Evolutionary conservation across 2,797 vertebrate genomes (phyloP).

Genomic region (Acanthiza pusilla): DNA sequence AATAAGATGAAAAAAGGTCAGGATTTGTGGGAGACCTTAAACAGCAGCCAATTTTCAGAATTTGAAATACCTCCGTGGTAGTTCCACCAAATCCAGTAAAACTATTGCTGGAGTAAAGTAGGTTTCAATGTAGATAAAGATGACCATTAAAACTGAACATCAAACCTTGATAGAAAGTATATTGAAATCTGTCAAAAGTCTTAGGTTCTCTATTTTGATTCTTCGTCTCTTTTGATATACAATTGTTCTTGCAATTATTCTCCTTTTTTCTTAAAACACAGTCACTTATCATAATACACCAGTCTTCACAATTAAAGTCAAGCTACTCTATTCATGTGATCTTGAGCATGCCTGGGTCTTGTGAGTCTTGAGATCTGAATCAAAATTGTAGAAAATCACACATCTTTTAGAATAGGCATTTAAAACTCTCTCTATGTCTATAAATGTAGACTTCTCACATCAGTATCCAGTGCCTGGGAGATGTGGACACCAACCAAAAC

Average conservation of each 20-base stretch:
- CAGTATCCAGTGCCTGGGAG: background rate
- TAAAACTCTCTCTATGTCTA: background rate
- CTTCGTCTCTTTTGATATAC: background rate
- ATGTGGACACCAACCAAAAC: background rate
- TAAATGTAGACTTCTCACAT: background rate
- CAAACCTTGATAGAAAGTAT: background rate
- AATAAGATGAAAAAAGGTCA: background rate
- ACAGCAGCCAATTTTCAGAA: background rate
- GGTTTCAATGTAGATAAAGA: background rate
- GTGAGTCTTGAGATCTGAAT: background rate
- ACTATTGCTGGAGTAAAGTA: background rate
- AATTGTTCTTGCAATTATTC: background rate
- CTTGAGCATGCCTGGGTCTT: background rate
- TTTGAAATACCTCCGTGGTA: background rate
- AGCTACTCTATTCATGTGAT: background rate
- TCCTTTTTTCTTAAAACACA: background rate
- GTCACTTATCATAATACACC: background rate
- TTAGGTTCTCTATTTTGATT: background rate
- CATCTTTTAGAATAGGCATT: background rate
- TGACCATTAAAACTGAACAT: background rate
- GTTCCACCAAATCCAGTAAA: background rate
- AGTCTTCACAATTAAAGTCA: background rate
- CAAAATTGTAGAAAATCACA: background rate
- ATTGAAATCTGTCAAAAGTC: background rate
- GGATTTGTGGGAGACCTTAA: background rate